Evolutionary conservation across 53 echinoderm and acorn worm genomes (phyloP).

Genomic region (Echinometra lucunter): DNA sequence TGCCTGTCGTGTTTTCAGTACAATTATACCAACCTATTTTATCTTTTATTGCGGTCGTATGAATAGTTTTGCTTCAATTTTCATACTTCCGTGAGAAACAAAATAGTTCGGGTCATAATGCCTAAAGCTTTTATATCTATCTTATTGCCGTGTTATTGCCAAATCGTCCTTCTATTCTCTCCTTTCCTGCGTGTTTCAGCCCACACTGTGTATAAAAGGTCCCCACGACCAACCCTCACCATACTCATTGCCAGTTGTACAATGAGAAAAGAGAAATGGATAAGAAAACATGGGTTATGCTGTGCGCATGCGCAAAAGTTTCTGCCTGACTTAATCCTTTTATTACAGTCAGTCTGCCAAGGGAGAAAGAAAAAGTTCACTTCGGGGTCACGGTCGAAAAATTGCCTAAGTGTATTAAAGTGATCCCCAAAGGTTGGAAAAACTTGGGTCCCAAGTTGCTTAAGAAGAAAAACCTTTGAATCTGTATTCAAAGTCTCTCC

Average conservation of each 20-base stretch:
- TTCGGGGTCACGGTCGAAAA: conserved; percentile 59
- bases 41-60: neutral
- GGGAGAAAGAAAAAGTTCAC: conserved; percentile 40
- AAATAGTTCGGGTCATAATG: neutral
- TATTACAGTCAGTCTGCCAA: conserved; percentile 25
- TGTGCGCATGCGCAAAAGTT: conserved; percentile 38
- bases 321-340: conserved; percentile 42
- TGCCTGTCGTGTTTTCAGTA: neutral
- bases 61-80: neutral
- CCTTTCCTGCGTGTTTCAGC: neutral
- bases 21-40: neutral
- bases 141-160: neutral
- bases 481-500: neutral
- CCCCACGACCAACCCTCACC: neutral
- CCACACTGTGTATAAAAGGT: neutral
- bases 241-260: neutral
- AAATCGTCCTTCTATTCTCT: neutral
- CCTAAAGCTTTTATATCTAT: neutral
- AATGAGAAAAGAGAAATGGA: neutral
- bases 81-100: neutral
- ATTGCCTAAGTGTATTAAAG: conserved; percentile 38
- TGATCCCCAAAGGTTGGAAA: neutral
- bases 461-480: neutral
- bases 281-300: neutral
- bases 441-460: neutral